Conservation (phyloP, 2,797 vertebrate genomes). For the Falco cherrug region DNA sequence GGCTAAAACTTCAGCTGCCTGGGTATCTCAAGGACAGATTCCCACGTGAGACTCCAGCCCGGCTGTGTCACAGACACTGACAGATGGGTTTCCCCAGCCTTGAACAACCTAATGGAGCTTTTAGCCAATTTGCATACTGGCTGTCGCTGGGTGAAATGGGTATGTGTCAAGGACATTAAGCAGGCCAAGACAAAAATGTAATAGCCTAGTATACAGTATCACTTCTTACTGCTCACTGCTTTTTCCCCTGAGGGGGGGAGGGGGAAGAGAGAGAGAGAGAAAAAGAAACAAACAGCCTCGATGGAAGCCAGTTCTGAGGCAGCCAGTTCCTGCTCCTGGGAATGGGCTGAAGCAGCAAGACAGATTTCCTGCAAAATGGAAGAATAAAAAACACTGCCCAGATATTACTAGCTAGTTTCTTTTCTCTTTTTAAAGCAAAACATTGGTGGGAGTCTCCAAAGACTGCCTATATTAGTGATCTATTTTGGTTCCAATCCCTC, state of each 20-base stretch:
- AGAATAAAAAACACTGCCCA: conserved; percentile 3
- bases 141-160: conserved; percentile 71
- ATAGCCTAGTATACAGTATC: conserved; percentile 44
- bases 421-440: not conserved
- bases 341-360: not conserved
- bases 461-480: not conserved
- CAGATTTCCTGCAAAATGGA: conserved; percentile 7
- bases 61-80: conserved; percentile 75
- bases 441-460: not conserved
- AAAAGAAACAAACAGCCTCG: not conserved
- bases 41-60: conserved; percentile 69
- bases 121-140: conserved; percentile 77
- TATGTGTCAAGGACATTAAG: conserved; percentile 75
- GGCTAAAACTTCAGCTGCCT: conserved; percentile 59
- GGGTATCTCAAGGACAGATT: conserved; percentile 77
- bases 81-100: conserved; percentile 80
- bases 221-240: conserved; percentile 11
- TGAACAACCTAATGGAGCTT: conserved; percentile 80
- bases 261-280: not conserved
- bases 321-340: not conserved
- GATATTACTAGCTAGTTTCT: not conserved
- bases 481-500: not conserved
- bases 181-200: conserved; percentile 67
- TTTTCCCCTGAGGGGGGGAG: not conserved
- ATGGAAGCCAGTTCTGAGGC: not conserved